Percentiles rank a stretch among this genome's conserved stretches.
phyloP scores from a whole-genome alignment of 2,113 vertebrate species.

The Danio rerio region GRCz12tu NC_133181.1:34434001-34434500 shows the following conservation, averaged over 20 bases:
- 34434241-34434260: neutral
- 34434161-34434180: constrained; percentile 10
- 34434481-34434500: no score
- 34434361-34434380: no score
- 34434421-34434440: no score
- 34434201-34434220: constrained; percentile 1
- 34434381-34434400: no score
- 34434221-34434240: neutral
- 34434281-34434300: neutral
- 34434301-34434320: no score
- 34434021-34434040: constrained; percentile 20
- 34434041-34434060: constrained; percentile 31
- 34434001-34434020: neutral
- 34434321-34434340: no score
- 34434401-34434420: no score
- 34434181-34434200: neutral
- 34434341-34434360: no score
- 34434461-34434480: no score
- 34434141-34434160: constrained; percentile 41
- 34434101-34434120: constrained; percentile 49
- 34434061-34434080: constrained; percentile 26
- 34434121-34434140: constrained; percentile 39
- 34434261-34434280: neutral
- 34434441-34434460: no score
- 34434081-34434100: constrained; percentile 25